Evolutionary conservation across 1,140 invertebrate species (phyloP).

Genomic region (Tyrophagus putrescentiae): DNA sequence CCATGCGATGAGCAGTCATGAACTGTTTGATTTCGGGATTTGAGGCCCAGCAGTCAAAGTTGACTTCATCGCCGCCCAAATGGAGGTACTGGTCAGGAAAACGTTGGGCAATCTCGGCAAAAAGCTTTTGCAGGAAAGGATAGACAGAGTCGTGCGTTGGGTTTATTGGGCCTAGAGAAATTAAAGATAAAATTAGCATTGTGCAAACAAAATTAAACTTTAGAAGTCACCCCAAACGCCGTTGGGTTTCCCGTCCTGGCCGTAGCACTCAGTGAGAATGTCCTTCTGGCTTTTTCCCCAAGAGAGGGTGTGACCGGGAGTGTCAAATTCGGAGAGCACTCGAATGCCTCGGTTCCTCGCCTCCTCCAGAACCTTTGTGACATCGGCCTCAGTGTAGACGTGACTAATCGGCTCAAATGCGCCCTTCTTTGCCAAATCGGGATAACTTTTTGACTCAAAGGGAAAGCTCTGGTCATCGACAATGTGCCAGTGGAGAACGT

Average conservation of each 20-base stretch:
- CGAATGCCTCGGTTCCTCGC: conserved; percentile 34
- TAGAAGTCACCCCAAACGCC: conserved; percentile 29
- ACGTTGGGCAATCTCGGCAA: conserved; percentile 47
- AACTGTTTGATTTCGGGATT: conserved; percentile 56
- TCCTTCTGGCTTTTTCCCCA: conserved; percentile 58
- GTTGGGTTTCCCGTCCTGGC: conserved; percentile 26
- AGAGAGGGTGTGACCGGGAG: conserved; percentile 68
- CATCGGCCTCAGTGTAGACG: conserved; percentile 32
- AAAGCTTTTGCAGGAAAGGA: conserved; percentile 49
- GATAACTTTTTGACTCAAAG: conserved; percentile 57
- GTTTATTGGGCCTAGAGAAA: conserved; percentile 61
- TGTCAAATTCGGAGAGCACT: conserved; percentile 35
- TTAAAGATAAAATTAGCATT: conserved; percentile 35
- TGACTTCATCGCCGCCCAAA: conserved; percentile 81
- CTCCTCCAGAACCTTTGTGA: conserved; percentile 33
- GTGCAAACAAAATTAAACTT: conserved; percentile 26
- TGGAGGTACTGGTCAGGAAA: conserved; percentile 67
- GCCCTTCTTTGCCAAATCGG: conserved; percentile 34
- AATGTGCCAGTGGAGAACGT: conserved; percentile 89
- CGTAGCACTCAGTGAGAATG: conserved; percentile 57
- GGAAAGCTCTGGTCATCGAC: conserved; percentile 82
- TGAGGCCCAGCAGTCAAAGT: conserved; percentile 61
- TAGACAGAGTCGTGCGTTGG: conserved; percentile 49
- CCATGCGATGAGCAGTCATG: conserved; percentile 47
- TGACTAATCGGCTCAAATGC: conserved; percentile 9